Percentiles rank a stretch among this genome's conserved stretches.
Conservation (phyloP, 64 coral and sea anemone species). For the Dendronephthya gigantea region DNA sequence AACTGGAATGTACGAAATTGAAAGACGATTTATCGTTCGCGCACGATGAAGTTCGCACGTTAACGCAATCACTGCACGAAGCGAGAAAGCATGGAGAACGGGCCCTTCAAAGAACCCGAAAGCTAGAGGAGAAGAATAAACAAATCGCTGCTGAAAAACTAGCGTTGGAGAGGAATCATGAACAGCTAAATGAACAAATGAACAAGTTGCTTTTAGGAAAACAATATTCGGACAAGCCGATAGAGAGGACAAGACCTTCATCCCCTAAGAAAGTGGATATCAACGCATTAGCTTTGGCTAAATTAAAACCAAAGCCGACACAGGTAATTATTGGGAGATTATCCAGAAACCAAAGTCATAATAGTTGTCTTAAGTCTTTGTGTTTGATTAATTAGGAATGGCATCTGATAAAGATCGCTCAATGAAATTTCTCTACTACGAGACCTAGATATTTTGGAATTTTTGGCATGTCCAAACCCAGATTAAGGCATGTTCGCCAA, state of each 20-base stretch:
- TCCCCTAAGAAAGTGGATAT: not conserved
- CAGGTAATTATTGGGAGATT: too few relatives aligned
- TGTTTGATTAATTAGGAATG: too few relatives aligned
- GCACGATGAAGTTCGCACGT: slow-evolving; percentile 54
- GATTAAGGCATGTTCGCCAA: too few relatives aligned
- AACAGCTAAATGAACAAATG: slow-evolving; percentile 38
- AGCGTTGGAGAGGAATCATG: slow-evolving; percentile 45
- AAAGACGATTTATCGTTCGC: slow-evolving; percentile 36
- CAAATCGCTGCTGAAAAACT: slow-evolving; percentile 50
- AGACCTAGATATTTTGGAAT: too few relatives aligned
- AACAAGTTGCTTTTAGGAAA: not conserved
- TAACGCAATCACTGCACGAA: slow-evolving; percentile 44
- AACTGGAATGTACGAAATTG: slow-evolving; percentile 32
- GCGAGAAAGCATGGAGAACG: slow-evolving; percentile 47
- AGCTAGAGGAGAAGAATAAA: slow-evolving; percentile 76
- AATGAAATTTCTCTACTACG: too few relatives aligned
- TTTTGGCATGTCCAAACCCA: too few relatives aligned
- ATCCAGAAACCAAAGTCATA: too few relatives aligned
- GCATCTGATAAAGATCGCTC: too few relatives aligned
- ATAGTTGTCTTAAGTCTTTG: too few relatives aligned
- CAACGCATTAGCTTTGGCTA: not conserved
- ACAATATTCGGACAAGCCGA: not conserved
- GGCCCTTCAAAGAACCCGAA: slow-evolving; percentile 42
- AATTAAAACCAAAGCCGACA: not conserved
- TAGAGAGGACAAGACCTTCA: not conserved